Conservation (phyloP, 2,888 invertebrate species). For the Imbricaverruca yamaguchii region DNA sequence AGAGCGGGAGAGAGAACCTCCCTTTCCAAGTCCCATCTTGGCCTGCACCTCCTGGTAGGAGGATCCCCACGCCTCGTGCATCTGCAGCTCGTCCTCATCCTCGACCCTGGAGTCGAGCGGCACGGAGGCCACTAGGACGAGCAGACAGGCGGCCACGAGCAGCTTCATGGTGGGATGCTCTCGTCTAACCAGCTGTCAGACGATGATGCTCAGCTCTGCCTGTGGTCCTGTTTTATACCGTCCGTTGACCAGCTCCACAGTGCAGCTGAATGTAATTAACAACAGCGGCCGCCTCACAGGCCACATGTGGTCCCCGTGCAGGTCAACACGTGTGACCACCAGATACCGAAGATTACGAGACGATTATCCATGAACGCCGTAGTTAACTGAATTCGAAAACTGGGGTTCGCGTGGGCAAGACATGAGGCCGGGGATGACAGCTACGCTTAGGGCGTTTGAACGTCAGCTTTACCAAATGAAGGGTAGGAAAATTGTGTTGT, state of each 20-base stretch:
- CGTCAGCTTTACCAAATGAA: too few relatives aligned
- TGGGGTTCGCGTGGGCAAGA: too few relatives aligned
- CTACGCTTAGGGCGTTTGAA: too few relatives aligned
- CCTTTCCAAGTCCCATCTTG: neutral
- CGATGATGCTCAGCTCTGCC: too few relatives aligned
- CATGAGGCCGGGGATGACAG: too few relatives aligned
- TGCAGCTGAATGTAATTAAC: neutral
- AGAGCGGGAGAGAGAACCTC: neutral
- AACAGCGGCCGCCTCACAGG: neutral
- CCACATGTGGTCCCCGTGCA: too few relatives aligned
- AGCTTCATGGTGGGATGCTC: neutral
- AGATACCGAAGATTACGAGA: too few relatives aligned
- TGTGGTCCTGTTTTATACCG: neutral
- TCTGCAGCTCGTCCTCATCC: neutral
- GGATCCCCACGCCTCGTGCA: neutral
- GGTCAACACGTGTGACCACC: neutral
- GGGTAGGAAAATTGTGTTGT: neutral
- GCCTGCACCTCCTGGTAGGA: slow-evolving; percentile 2
- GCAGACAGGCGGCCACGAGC: neutral
- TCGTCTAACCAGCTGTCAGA: neutral
- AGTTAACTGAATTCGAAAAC: too few relatives aligned
- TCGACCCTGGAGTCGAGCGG: neutral
- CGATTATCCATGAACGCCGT: too few relatives aligned
- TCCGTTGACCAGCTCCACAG: neutral
- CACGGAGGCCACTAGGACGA: neutral